phyloP scores from a whole-genome alignment of 2,888 invertebrate species.

The Corbicula japonica region DNA sequence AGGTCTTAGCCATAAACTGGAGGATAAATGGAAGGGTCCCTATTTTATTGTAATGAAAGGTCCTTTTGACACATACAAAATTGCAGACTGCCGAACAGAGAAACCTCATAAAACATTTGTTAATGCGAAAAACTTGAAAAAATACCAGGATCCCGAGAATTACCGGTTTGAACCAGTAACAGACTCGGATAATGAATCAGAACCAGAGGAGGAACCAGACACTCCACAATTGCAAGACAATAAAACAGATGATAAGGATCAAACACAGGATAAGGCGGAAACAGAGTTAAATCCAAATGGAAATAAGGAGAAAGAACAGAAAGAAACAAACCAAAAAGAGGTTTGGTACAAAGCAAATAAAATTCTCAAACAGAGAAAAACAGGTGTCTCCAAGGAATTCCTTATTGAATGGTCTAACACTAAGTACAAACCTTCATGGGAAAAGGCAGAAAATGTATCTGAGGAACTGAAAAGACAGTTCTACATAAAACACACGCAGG shows the following conservation, averaged over 20 bases:
- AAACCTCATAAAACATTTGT: background rate
- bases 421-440: conserved; percentile 20
- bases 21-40: conserved; percentile 13
- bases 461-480: conserved; percentile 13
- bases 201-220: background rate
- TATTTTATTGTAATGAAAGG: conserved; percentile 16
- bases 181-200: too few species aligned
- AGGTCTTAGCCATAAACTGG: conserved; percentile 8
- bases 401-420: conserved; percentile 10
- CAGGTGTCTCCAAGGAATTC: background rate
- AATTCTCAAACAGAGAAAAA: conserved; percentile 25
- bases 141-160: conserved; percentile 6
- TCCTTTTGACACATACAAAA: conserved; percentile 15
- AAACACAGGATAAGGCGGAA: too few species aligned
- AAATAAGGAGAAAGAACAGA: too few species aligned
- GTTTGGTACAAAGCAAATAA: background rate
- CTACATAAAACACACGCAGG: conserved; percentile 15
- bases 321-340: too few species aligned
- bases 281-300: too few species aligned
- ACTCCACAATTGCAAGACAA: too few species aligned
- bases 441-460: conserved; percentile 4
- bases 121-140: conserved; percentile 14
- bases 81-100: background rate
- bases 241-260: too few species aligned
- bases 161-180: background rate